Evolutionary conservation across 1,140 invertebrate species (phyloP).

Genomic region (Drosophila carrolli): DNA sequence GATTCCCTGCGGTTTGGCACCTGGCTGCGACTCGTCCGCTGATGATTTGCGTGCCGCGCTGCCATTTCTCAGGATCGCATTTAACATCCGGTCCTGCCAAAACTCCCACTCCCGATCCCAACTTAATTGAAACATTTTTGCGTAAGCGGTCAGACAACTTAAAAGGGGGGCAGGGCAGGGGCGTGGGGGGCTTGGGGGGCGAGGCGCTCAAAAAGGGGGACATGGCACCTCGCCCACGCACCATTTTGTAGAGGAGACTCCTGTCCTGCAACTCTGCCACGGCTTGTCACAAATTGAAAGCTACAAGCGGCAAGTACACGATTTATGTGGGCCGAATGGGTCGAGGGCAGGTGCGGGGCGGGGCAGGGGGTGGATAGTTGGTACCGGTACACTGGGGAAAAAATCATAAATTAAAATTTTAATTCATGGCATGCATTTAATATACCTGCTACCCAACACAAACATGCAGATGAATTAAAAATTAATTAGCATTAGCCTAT

Average conservation of each 20-base stretch:
- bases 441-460: too few relatives aligned
- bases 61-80: conserved; percentile 73
- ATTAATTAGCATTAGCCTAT: too few relatives aligned
- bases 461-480: too few relatives aligned
- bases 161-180: conserved; percentile 1
- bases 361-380: background rate
- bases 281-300: conserved; percentile 79
- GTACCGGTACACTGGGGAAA: conserved; percentile 1
- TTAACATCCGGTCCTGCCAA: conserved; percentile 61
- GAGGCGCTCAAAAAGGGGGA: conserved; percentile 5
- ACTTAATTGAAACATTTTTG: conserved; percentile 81
- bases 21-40: conserved; percentile 51
- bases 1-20: conserved; percentile 64
- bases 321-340: conserved; percentile 74
- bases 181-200: too few relatives aligned
- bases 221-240: conserved; percentile 65
- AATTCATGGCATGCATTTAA: too few relatives aligned
- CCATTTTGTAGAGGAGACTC: conserved; percentile 64
- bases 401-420: background rate
- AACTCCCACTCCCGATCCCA: conserved; percentile 13
- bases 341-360: background rate
- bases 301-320: conserved; percentile 81
- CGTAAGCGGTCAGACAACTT: conserved; percentile 69
- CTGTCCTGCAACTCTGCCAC: conserved; percentile 48
- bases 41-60: conserved; percentile 76